These are phyloP conservation scores for Sphyrna mokarran DNA, from an alignment of 2,113 vertebrate genomes.

Conservation along the genomic window DNA sequence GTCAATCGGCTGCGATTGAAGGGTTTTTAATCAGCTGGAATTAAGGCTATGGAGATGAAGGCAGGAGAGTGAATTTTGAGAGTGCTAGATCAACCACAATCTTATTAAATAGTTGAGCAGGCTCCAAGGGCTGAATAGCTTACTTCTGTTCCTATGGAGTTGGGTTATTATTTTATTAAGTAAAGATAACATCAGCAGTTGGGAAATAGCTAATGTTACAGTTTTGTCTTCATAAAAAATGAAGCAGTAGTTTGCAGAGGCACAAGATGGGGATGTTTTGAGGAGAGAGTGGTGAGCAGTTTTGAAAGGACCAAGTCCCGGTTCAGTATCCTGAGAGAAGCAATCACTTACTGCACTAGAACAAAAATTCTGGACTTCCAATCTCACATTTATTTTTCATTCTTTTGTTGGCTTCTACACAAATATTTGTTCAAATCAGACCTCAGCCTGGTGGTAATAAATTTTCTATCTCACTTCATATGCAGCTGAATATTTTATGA, in stretches of 20 bases:
- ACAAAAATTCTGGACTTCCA: neutral
- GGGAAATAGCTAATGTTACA: neutral
- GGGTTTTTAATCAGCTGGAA: too few relatives aligned
- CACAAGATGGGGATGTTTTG: neutral
- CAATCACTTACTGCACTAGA: neutral
- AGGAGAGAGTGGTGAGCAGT: neutral
- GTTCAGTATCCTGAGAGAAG: neutral
- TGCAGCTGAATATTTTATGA: neutral
- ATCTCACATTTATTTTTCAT: neutral
- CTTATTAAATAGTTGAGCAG: too few relatives aligned
- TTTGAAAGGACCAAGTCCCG: neutral
- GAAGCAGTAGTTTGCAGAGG: neutral
- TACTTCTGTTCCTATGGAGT: too few relatives aligned
- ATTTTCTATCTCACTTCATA: neutral
- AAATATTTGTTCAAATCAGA: conserved; percentile 2
- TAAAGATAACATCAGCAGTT: neutral
- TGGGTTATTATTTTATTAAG: neutral
- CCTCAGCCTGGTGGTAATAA: neutral
- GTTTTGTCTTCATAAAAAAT: neutral
- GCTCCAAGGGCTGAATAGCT: too few relatives aligned
- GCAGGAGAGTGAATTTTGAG: too few relatives aligned
- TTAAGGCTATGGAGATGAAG: too few relatives aligned
- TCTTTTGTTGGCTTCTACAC: neutral
- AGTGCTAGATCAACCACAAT: too few relatives aligned
- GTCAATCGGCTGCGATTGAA: too few relatives aligned